Base-by-base conservation (phyloP, 2,888 invertebrate species). In the Leptopterna dolabrata region DNA sequence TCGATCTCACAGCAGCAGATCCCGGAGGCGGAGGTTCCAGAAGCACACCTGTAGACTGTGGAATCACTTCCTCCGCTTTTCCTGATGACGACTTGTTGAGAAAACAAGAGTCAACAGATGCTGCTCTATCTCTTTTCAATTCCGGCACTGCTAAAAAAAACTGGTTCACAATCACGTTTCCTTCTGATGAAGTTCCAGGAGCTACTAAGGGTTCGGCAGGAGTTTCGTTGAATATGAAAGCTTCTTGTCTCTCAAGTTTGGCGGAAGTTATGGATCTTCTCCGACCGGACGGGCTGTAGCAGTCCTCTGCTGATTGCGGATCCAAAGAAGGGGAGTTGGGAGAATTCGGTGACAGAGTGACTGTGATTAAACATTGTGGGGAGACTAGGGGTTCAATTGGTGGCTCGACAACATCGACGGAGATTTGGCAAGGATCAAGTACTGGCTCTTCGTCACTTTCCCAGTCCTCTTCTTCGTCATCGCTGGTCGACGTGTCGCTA, bases 131-230 rank as follows among this genome's bases (percentile, higher is more conserved):
- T 36, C 97, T 94, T 91, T 95, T 96, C 89, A 97, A 92, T 90
- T 97, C 96, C 63, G 97, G 97, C 88, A 97, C 97, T 87, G 96
- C 94, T 73, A 96, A 92, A 91, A 95, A 96, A 89, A 96, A 95
- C 90, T 96, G 95, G 88, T 95, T 94, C 9, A 96, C 95, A 78
- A 94, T 92, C 88, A 92, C 89, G 55, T 82, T 88, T 16, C 86
- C 85, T 14, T 95, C 95, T 7, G 95, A 95, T 91, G 95, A 95
- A 11, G 89, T 76, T 11, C 95, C 95, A 4, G 95, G 95, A 91
- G 95, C 95, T 30, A 45, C 86, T 16, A 55, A 83, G 11, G 83
- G 76, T 84, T 76, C 36, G 76, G 70, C 45, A 86, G 78, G 47
- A 29, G 84, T 87, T 88, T 91, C 91, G 86, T 91, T 92, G 47